A percentile compares a stretch with the other conserved stretches of the same genome.
Evolutionary conservation across 2,888 invertebrate species (phyloP).

Genomic region (Stenodema calcarata): DNA sequence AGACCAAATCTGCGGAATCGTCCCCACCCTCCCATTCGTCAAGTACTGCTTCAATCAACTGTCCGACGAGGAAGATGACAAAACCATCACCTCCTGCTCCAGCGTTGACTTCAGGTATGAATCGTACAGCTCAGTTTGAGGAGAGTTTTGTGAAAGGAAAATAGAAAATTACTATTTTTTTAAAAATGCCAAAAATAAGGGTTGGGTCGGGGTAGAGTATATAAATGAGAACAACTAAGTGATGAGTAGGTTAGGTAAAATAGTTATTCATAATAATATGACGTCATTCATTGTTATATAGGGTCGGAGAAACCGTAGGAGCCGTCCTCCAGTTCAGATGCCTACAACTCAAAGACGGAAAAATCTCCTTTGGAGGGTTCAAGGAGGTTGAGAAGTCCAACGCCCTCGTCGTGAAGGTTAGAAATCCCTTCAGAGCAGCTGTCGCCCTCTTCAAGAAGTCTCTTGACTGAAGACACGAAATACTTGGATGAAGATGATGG

Average conservation of each 20-base stretch:
- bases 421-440: slow-evolving; percentile 25
- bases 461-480: neutral
- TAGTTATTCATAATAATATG: neutral
- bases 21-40: neutral
- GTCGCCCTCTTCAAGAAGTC: slow-evolving; percentile 5
- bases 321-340: slow-evolving; percentile 33
- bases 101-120: neutral
- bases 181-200: no score
- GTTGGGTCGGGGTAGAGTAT: no score
- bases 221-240: no score
- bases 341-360: slow-evolving; percentile 17
- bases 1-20: slow-evolving; percentile 3
- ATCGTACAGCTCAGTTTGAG: neutral
- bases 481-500: no score
- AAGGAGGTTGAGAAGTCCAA: slow-evolving; percentile 12
- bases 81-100: slow-evolving; percentile 21
- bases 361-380: slow-evolving; percentile 13
- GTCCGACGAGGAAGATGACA: neutral
- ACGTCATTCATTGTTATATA: neutral
- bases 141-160: neutral
- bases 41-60: slow-evolving; percentile 31
- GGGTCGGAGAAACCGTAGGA: neutral
- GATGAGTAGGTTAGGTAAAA: no score
- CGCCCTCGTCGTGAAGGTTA: slow-evolving; percentile 1
- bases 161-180: no score